Percentiles rank a stretch among this genome's conserved stretches.
phyloP scores from a whole-genome alignment of 2,888 invertebrate species.

The Tortrix viridana region DNA sequence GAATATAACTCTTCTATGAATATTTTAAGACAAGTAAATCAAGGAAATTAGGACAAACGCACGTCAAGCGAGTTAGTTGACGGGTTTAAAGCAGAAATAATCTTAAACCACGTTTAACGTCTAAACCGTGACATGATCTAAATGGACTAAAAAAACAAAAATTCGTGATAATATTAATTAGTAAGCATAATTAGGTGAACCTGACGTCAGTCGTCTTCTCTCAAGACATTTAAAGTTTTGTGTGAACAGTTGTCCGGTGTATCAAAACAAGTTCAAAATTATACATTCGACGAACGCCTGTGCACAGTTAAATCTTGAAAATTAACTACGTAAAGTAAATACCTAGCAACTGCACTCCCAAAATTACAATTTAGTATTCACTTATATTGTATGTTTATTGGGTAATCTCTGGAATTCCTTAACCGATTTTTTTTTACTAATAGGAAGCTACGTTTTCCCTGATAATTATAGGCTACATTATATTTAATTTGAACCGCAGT shows the following conservation, averaged over 20 bases:
- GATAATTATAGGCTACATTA: no score
- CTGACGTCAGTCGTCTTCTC: conserved; percentile 16
- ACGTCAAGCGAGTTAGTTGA: conserved; percentile 32
- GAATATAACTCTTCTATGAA: conserved; percentile 50
- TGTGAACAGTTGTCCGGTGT: conserved; percentile 17
- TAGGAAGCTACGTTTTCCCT: no score
- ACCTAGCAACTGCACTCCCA: no score
- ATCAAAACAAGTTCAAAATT: conserved; percentile 6
- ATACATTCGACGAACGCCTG: conserved; percentile 1
- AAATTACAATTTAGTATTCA: conserved; percentile 9
- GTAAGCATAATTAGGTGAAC: conserved; percentile 11
- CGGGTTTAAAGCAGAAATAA: conserved; percentile 21
- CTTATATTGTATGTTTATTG: no score
- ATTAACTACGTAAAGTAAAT: background rate
- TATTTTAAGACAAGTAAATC: conserved; percentile 62
- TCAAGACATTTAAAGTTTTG: conserved; percentile 11
- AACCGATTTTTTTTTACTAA: no score
- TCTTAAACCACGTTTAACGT: conserved; percentile 22
- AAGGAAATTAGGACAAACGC: conserved; percentile 57
- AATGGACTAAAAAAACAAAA: conserved; percentile 18
- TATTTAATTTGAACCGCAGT: no score
- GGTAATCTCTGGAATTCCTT: no score
- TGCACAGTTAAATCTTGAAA: background rate
- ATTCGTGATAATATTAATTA: conserved; percentile 25
- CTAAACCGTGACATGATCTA: conserved; percentile 21